phyloP scores from a whole-genome alignment of 1,140 invertebrate species.

The Steinernema feltiae region DNA sequence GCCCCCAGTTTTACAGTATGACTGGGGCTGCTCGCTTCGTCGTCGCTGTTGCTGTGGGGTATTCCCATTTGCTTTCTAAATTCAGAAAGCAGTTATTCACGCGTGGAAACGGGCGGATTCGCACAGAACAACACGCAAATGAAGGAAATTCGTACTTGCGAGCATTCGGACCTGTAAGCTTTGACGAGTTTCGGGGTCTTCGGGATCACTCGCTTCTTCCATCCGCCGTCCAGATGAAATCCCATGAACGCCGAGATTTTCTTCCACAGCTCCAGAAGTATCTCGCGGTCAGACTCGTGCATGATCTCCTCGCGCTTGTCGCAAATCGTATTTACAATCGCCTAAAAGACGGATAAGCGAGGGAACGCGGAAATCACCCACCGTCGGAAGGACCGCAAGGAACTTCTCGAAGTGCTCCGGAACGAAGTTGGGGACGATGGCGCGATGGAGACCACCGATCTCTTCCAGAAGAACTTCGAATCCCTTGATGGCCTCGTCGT shows the following conservation, averaged over 20 bases:
- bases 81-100: not conserved
- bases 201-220: not conserved
- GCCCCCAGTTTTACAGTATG: not conserved
- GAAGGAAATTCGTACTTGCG: not conserved
- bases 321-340: not conserved
- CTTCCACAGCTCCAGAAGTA: not conserved
- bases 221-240: not conserved
- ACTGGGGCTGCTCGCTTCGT: not conserved
- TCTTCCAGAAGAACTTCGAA: not conserved
- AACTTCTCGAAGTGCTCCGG: not conserved
- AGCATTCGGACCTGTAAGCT: constrained; percentile 8
- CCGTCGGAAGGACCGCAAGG: not conserved
- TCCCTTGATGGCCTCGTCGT: not conserved
- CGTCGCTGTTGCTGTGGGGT: not conserved
- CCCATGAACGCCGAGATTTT: constrained; percentile 4
- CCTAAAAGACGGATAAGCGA: not conserved
- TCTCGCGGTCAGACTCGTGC: not conserved
- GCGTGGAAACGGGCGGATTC: too few relatives aligned
- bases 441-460: not conserved
- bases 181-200: constrained; percentile 4
- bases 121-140: not conserved
- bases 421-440: not conserved
- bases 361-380: not conserved
- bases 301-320: not conserved
- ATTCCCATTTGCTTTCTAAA: not conserved